Base-by-base conservation (phyloP, 2,113 vertebrate genomes). In the Catagonus wagneri region DNA sequence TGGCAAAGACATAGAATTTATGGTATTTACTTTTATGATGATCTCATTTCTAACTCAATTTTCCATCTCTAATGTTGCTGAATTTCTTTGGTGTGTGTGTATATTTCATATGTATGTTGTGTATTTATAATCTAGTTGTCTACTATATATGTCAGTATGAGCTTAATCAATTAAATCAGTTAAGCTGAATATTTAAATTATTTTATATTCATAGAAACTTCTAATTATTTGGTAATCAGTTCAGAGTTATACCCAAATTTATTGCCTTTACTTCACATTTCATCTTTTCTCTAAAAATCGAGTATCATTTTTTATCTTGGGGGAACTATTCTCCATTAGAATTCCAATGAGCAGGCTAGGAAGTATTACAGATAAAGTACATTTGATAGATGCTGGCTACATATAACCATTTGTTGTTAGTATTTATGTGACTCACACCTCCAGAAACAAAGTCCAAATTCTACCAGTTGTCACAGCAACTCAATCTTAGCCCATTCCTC, bases 401-500 rank as follows among this genome's bases (percentile, higher is more conserved):
- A 27, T 79, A 54, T 29, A 60, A 74, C 14, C 15, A 7, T 91
- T 96, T 75, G 22, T n/a, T 76, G 3, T 61, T 87, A 36, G n/a
- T 75, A 16, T 52, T 92, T 81, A 52, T 61, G 3, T 54, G 22
- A 19, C 34, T 69, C 76, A 8, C 4, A 76, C 27, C 50, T 63
- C 12, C n/a, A 75, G 29, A n/a, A 60, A 3, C 63, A 58, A 86
- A 56, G 54, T 84, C 65, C 1, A 89, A 50, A 92, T 39, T 25
- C 16, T 39, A 79, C 22, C 61, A 91, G 32, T 56, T 96, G 44
- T 75, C 83, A 29, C 0, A 68, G 19, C 20, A 95, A 32, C 8
- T 90, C 60, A 83, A 23, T 92, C 63, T 96, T 89, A 88, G 44
- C 1, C 14, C 15, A 60, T 91, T 96, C 92, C 32, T 90, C 17